Base-by-base conservation (phyloP, 2,797 vertebrate species). In the Strix occidentalis region DNA sequence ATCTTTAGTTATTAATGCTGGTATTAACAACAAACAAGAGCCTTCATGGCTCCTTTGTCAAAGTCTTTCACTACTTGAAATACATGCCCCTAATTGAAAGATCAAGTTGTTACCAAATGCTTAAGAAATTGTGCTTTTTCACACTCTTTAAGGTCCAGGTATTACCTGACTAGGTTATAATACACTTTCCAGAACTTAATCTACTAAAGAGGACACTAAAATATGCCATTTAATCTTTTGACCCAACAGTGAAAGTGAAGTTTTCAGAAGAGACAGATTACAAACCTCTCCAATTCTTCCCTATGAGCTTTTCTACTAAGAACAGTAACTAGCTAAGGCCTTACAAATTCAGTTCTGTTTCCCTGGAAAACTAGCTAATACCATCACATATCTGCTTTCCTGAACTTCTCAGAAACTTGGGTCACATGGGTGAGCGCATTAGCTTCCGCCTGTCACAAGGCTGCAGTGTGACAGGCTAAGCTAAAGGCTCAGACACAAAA, bases 391-490 rank as follows among this genome's bases (percentile, higher is more conserved):
- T 77, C 53, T 72, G 70, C 76, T 82, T 81, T 82, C 76, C 54
- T 72, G 56, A 89, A 92, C 53, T 80, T 85, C 65, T 85, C 58
- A 89, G 70, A 85, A 85, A 89, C 23, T 63, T 41, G n/a, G 23
- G 61, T 81, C 69, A 88, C 69, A 66, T 51, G 18, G 48, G 94
- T 81, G 28, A 71, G 25, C 12, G 17, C 26, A 46, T 86, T 94
- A 89, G 94, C 95, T 98, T 97, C 96, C 89, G 92, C 96, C 95
- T 97, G 97, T 98, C 98, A 98, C 98, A 98, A 98, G 97, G 97
- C 95, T 97, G 97, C 97, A 97, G 97, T 97, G 97, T 98, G 97
- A 98, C 98, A 98, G 95, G 97, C 97, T 97, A 97, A 97, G 97
- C 95, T 97, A 97, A 97, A 98, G 95, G 96, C 96, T 97, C 97